phyloP scores from a whole-genome alignment of 2,888 invertebrate species.

The Morinoia aosen region DNA sequence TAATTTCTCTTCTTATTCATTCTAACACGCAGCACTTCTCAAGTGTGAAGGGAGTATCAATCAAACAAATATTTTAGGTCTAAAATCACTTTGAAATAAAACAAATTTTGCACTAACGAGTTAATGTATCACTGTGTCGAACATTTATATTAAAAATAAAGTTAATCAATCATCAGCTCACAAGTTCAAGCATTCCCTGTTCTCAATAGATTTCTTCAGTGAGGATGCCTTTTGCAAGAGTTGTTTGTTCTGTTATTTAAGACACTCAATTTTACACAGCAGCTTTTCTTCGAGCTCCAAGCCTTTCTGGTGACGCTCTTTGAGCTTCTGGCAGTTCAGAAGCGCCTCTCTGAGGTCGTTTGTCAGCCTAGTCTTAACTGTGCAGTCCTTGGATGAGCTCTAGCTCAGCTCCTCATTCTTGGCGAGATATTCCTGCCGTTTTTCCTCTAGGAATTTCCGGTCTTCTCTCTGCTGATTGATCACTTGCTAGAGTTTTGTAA shows the following conservation, averaged over 20 bases:
- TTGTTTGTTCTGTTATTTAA: conserved; percentile 1
- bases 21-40: background rate
- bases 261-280: background rate
- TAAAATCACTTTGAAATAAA: background rate
- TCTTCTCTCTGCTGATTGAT: background rate
- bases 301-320: background rate
- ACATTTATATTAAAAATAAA: background rate
- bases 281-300: background rate
- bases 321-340: conserved; percentile 2
- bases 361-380: background rate
- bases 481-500: background rate
- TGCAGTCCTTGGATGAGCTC: background rate
- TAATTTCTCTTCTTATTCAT: background rate
- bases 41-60: background rate
- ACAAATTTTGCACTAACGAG: background rate
- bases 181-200: background rate
- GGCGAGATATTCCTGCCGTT: background rate
- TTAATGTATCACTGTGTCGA: background rate
- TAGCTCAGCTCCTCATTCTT: background rate
- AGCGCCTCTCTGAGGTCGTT: background rate
- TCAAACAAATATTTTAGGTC: background rate
- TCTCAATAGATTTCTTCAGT: background rate
- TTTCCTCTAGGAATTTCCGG: background rate
- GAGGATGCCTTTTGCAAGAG: conserved; percentile 2
- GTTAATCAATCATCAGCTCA: background rate